Evolutionary conservation across 2,888 invertebrate genomes (phyloP).

Genomic region (Protophormia terraenovae): DNA sequence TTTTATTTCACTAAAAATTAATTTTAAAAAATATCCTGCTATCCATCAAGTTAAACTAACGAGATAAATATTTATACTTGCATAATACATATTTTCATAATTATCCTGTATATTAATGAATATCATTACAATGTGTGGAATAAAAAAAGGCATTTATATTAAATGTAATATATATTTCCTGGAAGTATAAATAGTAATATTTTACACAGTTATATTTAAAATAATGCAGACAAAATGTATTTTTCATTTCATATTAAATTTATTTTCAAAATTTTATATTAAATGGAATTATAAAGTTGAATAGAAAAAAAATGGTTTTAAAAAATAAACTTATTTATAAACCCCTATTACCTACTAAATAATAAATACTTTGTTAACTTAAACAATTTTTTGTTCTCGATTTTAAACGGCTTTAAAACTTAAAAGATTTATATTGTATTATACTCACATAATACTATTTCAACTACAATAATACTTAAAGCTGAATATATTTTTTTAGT

Average conservation of each 20-base stretch:
- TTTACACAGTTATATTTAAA: neutral
- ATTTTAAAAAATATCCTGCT: neutral
- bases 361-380: neutral
- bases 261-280: too few relatives aligned
- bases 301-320: too few relatives aligned
- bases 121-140: neutral
- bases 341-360: too few relatives aligned
- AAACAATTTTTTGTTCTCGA: too few relatives aligned
- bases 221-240: too few relatives aligned
- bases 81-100: neutral
- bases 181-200: neutral
- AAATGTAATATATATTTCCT: neutral
- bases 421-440: neutral
- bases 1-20: neutral
- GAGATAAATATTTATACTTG: neutral
- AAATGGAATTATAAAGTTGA: too few relatives aligned
- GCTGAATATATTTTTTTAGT: neutral
- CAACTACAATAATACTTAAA: neutral
- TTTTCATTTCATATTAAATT: too few relatives aligned
- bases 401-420: too few relatives aligned
- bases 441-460: neutral
- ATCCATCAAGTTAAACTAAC: neutral
- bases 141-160: neutral
- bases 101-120: neutral
- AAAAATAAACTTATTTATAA: too few relatives aligned